Evolutionary conservation across 1,140 invertebrate genomes (phyloP), one percentile per base, ranked within the genome.

Genomic region (Grapholita molesta): DNA sequence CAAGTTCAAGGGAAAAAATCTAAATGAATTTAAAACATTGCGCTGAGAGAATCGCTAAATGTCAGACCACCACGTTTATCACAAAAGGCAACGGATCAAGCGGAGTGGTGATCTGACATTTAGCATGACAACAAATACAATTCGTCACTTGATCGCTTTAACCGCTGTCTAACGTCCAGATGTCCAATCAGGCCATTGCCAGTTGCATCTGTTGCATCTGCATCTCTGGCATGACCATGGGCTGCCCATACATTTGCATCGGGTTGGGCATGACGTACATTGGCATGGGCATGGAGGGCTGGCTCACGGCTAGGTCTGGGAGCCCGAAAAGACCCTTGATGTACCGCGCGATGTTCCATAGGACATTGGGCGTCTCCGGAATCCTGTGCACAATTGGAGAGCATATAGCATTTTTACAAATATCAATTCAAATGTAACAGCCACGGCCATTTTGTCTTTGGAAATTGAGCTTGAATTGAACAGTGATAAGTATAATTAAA

Each of bases 311-410:
- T 68, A 72, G 66, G 72, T 80, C 78, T 75, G 84, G 86, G 77
- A 89, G 70, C 74, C 88, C 87, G 78, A 90, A 90, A 82, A 91
- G 81, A 84, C 83, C 71, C 88, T 85, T 90, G 88, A 91, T 87
- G 89, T 89, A 88, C 85, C 85, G 84, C 87, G 89, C 86, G 89
- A 90, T 78, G 82, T 84, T 89, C 88, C 87, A 88, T 89, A 91
- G 75, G 79, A 91, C 80, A 91, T 91, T 89, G 89, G 89, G 82
- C 85, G 88, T 83, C 88, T 82, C 85, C 85, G 88, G 85, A 81
- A 88, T 74, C 89, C 89, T 91, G 87, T 69, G 83, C 70, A 87
- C 70, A 81, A 81, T 67, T 23, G 24, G n/a, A 64, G 64, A 53
- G 32, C 28, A 21, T 68, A 55, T 42, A 61, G 76, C 73, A 69